Evolutionary conservation across 23 tunicate genomes (phyloP).

Genomic region (Ciona savignyi): DNA sequence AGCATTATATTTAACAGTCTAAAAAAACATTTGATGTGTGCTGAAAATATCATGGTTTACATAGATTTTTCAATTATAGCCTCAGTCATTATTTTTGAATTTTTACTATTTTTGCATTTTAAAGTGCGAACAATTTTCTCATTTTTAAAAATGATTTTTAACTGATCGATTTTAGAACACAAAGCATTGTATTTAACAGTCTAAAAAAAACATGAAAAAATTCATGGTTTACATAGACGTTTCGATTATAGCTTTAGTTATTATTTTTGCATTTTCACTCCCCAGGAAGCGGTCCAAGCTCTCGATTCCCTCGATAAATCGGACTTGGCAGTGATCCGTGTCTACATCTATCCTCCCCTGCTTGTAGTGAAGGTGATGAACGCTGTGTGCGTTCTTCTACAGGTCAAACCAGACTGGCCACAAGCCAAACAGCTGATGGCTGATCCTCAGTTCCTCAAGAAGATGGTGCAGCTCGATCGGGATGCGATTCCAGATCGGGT

Average conservation of each 20-base stretch:
- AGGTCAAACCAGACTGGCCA: conserved; percentile 57
- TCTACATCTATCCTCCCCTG: conserved; percentile 75
- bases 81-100: no score
- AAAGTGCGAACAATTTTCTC: no score
- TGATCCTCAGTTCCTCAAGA: conserved; percentile 70
- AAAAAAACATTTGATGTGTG: no score
- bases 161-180: no score
- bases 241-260: neutral
- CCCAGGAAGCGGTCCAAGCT: conserved; percentile 73
- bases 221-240: no score
- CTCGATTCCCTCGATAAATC: conserved; percentile 88
- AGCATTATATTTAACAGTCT: no score
- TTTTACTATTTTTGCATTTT: no score
- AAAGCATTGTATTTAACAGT: no score
- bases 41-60: no score
- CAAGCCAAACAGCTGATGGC: conserved; percentile 64
- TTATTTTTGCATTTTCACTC: neutral
- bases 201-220: no score
- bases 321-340: conserved; percentile 77
- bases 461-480: conserved; percentile 64
- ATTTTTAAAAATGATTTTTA: no score
- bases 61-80: no score
- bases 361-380: conserved; percentile 87
- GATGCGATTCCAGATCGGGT: conserved; percentile 70
- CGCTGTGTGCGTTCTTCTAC: conserved; percentile 82